These are phyloP conservation scores for Parascotia fuliginaria DNA, from an alignment of 2,888 invertebrate genomes.

Conservation along the genomic window DNA sequence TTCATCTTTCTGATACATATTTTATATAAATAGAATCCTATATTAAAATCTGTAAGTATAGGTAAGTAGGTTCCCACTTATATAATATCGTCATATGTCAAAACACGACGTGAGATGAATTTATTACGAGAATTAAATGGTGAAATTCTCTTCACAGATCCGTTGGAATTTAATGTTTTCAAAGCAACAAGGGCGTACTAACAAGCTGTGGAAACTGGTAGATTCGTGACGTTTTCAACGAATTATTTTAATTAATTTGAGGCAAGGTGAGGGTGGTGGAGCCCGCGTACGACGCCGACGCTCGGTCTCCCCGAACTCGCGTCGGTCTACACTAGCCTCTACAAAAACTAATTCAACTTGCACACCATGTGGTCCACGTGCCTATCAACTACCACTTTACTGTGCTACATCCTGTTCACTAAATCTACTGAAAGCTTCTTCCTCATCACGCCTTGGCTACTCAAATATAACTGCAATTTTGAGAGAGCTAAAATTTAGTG, in stretches of 20 bases:
- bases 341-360: constrained; percentile 56
- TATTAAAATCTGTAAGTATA: constrained; percentile 5
- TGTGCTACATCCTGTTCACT: constrained; percentile 9
- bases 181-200: constrained; percentile 58
- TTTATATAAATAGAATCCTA: neutral
- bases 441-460: neutral
- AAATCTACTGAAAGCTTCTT: neutral
- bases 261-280: constrained; percentile 45
- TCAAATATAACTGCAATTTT: too few relatives aligned
- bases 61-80: constrained; percentile 23
- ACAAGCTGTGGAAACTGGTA: constrained; percentile 54
- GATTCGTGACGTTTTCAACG: constrained; percentile 58
- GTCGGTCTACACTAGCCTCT: constrained; percentile 16
- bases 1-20: neutral
- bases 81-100: constrained; percentile 43
- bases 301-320: constrained; percentile 28
- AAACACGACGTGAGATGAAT: constrained; percentile 47
- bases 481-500: too few relatives aligned
- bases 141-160: constrained; percentile 40
- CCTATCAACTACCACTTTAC: constrained; percentile 41
- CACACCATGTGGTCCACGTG: constrained; percentile 35
- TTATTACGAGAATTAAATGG: constrained; percentile 46
- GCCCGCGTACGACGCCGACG: constrained; percentile 24
- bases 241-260: constrained; percentile 67
- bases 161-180: constrained; percentile 52